Evolutionary conservation across 2,797 vertebrate species (phyloP).

Genomic region (Petrocephalus schoutedeni): DNA sequence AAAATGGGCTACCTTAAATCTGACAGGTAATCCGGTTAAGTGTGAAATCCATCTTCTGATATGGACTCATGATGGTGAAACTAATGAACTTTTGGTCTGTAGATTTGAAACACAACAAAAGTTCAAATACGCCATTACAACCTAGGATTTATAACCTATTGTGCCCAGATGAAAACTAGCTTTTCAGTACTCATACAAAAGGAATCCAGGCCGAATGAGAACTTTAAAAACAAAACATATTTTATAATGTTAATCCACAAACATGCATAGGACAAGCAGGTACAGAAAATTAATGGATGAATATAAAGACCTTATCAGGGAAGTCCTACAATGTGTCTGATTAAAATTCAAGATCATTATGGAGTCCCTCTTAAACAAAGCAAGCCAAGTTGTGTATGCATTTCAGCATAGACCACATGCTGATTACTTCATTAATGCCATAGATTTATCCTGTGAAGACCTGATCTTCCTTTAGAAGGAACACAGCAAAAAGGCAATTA

Average conservation of each 20-base stretch:
- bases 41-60: not conserved
- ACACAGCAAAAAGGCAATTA: not conserved
- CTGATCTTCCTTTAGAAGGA: not conserved
- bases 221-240: not conserved
- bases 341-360: not conserved
- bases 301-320: not conserved
- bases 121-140: not conserved
- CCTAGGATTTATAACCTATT: not conserved
- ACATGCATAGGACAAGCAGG: not conserved
- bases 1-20: not conserved
- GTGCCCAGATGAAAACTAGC: not conserved
- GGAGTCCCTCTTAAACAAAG: not conserved
- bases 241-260: not conserved
- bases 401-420: not conserved
- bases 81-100: not conserved
- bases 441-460: not conserved
- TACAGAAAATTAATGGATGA: not conserved
- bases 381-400: not conserved
- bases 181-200: not conserved
- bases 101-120: not conserved
- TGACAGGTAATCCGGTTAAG: not conserved
- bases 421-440: not conserved
- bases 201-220: not conserved
- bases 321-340: not conserved
- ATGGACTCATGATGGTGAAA: not conserved